Conservation (phyloP, 2,888 invertebrate species). For the Chymomyza procnemis region DNA sequence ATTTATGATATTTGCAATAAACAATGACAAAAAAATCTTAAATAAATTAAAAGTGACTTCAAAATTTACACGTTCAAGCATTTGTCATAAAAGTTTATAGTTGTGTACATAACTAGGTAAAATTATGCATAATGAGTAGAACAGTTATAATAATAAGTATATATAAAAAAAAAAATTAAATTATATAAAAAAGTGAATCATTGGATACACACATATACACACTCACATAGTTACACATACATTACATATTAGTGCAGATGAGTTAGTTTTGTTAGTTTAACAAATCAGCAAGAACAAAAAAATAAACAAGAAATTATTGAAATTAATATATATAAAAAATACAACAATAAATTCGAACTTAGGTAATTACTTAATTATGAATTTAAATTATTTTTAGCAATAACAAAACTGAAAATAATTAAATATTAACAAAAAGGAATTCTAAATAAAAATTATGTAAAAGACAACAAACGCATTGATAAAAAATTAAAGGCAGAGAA, state of each 20-base stretch:
- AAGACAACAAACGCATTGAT: slow-evolving; percentile 46
- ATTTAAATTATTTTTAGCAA: slow-evolving; percentile 74
- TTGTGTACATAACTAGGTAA: slow-evolving; percentile 71
- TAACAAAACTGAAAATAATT: slow-evolving; percentile 30
- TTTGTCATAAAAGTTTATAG: slow-evolving; percentile 70
- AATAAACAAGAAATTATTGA: slow-evolving; percentile 40
- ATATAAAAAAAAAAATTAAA: slow-evolving; percentile 33
- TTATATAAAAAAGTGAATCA: slow-evolving; percentile 56
- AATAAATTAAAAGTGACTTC: slow-evolving; percentile 5
- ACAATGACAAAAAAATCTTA: slow-evolving; percentile 5
- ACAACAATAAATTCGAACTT: slow-evolving; percentile 68
- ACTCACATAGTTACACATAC: not conserved
- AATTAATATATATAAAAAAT: slow-evolving; percentile 61
- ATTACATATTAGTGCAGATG: slow-evolving; percentile 38
- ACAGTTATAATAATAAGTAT: slow-evolving; percentile 45
- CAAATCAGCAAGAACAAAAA: slow-evolving; percentile 5
- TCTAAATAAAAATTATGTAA: slow-evolving; percentile 16
- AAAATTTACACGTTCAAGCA: slow-evolving; percentile 50
- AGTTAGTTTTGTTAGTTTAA: slow-evolving; percentile 45
- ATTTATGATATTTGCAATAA: slow-evolving; percentile 31
- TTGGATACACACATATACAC: slow-evolving; percentile 39
- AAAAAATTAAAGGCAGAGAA: slow-evolving; percentile 52
- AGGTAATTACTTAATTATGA: slow-evolving; percentile 67
- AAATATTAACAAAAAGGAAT: slow-evolving; percentile 45
- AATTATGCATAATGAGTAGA: slow-evolving; percentile 20